Base-by-base conservation (phyloP, 2,888 invertebrate genomes). In the Ophion slaviceki region DNA sequence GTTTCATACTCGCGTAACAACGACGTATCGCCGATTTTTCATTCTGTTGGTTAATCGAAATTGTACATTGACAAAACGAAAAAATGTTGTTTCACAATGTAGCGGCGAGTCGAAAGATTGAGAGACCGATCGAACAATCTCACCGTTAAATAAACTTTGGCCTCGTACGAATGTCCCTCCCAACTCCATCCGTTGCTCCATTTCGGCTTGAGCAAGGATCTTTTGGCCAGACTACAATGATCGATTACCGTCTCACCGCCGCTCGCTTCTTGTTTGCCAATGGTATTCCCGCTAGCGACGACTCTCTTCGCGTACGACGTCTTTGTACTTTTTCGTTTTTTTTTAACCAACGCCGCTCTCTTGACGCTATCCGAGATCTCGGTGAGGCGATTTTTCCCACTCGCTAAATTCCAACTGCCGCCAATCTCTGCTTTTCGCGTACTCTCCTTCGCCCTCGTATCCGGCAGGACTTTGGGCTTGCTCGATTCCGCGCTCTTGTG, bases 101-200 rank as follows among this genome's bases (percentile, higher is more conserved):
- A 32, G 40, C 40, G 8, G 40, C 1, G 3, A n/a, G n/a, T 57
- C 4, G 5, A 57, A 28, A 32, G 6, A 78, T 6, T 8, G 32
- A 53, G 2, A 67, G 10, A 20, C 11, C 64, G 67, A 76, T 95
- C 96, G 10, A 24, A 14, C 68, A 72, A 72, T 95, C 96, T 96
- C 94, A 98, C 98, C 95, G 97, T 97, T 91, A 98, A 95, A 95
- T 97, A 98, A 90, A 98, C 97, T 95, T 97, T 97, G 88, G 97
- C 96, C 92, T 97, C 95, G 92, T 96, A 97, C 53, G 97, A 95
- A 88, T 97, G 96, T 71, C 98, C 98, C 92, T 97, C 97, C 97
- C 98, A 98, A 87, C 95, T 96, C 98, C 98, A 98, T 45, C 98
- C 98, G 93, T 98, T 98, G 92, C 97, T 98, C 98, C 98, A 98